Percentiles rank a stretch among this genome's conserved stretches.
These are phyloP conservation scores for Suncus etruscus DNA, from an alignment of 2,113 vertebrate genomes.

Conservation along the genomic window DNA sequence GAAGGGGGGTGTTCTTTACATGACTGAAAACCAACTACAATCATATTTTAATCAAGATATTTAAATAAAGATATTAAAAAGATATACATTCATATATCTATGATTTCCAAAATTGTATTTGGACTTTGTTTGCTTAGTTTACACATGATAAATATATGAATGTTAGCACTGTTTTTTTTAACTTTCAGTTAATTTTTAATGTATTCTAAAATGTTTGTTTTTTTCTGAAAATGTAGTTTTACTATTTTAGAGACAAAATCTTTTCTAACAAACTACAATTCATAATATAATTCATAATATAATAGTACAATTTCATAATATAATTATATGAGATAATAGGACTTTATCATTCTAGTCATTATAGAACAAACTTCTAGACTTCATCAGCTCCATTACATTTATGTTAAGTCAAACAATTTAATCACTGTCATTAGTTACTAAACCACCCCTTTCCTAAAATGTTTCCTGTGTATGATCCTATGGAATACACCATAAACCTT, in stretches of 20 bases:
- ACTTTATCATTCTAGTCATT: not conserved
- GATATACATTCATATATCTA: not conserved
- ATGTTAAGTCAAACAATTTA: not conserved
- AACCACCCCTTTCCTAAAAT: not conserved
- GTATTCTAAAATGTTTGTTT: not conserved
- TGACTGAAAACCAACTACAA: too few species aligned
- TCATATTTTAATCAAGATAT: too few species aligned
- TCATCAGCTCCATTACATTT: constrained; percentile 1
- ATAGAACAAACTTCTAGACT: not conserved
- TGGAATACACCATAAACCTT: not conserved
- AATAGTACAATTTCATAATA: constrained; percentile 18
- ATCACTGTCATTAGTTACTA: not conserved
- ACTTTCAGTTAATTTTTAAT: constrained; percentile 48
- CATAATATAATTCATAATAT: too few species aligned
- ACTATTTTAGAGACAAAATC: constrained; percentile 37
- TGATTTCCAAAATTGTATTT: constrained; percentile 25
- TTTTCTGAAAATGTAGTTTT: constrained; percentile 10
- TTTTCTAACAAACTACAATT: constrained; percentile 15
- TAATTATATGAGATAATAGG: not conserved
- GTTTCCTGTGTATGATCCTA: not conserved
- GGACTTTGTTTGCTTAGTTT: not conserved
- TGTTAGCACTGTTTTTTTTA: not conserved
- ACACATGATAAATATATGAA: not conserved
- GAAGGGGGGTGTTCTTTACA: too few species aligned
- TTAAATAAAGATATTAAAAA: too few species aligned